These are phyloP conservation scores for Conus betulinus DNA, from an alignment of 1,140 invertebrate genomes.

Conservation along the genomic window DNA sequence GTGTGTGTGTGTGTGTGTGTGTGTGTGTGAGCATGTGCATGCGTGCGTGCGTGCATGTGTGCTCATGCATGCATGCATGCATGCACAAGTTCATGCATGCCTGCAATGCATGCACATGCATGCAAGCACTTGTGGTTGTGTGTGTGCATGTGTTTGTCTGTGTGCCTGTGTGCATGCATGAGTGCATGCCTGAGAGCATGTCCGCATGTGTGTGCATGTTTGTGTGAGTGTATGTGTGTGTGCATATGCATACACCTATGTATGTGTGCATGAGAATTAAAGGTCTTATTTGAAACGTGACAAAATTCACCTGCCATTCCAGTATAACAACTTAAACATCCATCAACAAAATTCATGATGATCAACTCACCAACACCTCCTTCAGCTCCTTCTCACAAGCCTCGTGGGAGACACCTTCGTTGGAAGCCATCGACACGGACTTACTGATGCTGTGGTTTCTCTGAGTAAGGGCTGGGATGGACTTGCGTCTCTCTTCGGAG, in stretches of 20 bases:
- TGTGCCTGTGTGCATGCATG: neutral
- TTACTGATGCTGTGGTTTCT: constrained; percentile 7
- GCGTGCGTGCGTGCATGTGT: too few relatives aligned
- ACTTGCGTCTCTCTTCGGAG: neutral
- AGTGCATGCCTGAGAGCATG: neutral
- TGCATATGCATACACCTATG: neutral
- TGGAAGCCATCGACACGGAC: neutral
- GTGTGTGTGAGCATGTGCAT: neutral
- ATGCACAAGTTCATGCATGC: neutral
- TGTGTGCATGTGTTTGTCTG: too few relatives aligned
- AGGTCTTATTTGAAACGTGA: too few relatives aligned
- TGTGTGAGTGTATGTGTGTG: neutral
- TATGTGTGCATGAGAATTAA: too few relatives aligned
- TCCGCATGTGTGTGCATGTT: too few relatives aligned
- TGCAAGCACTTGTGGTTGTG: too few relatives aligned
- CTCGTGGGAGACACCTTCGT: constrained; percentile 34
- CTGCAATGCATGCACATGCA: neutral
- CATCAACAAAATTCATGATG: too few relatives aligned
- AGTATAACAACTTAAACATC: too few relatives aligned
- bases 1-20: neutral
- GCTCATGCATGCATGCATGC: neutral
- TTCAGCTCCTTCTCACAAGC: constrained; percentile 40
- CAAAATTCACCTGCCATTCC: too few relatives aligned
- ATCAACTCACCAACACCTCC: constrained; percentile 43
- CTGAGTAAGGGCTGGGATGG: neutral